These are phyloP conservation scores for Gonatopus flavifemur DNA, from an alignment of 1,140 invertebrate species.

Conservation along the genomic window DNA sequence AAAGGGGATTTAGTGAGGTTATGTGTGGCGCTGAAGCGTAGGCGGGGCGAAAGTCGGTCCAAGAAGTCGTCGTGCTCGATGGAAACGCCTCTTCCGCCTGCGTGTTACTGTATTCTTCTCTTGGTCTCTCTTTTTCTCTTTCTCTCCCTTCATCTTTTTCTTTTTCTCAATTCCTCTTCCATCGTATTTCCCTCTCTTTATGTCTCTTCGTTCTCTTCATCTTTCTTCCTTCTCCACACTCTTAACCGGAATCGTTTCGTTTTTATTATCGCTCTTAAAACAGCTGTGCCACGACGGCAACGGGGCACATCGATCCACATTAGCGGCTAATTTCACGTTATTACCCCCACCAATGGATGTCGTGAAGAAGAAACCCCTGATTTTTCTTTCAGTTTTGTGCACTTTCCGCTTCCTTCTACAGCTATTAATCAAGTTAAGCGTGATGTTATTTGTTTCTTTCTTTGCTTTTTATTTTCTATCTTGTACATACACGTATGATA, in stretches of 20 bases:
- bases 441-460: no score
- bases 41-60: constrained; percentile 36
- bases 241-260: constrained; percentile 46
- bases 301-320: constrained; percentile 52
- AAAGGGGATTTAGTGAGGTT: not conserved
- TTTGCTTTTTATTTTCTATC: no score
- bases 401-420: constrained; percentile 20
- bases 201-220: not conserved
- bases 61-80: constrained; percentile 34
- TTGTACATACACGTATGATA: no score
- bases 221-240: not conserved
- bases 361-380: constrained; percentile 24
- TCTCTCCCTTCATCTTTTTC: not conserved
- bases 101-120: not conserved
- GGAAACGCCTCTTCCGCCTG: constrained; percentile 28
- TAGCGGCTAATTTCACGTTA: constrained; percentile 56
- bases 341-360: constrained; percentile 32
- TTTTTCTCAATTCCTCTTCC: no score
- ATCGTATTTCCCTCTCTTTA: not conserved
- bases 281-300: constrained; percentile 36
- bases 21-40: constrained; percentile 5
- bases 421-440: no score
- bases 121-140: not conserved
- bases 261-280: constrained; percentile 55
- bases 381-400: constrained; percentile 48